Evolutionary conservation across 2,113 vertebrate species (phyloP), one percentile per base, ranked within the genome.

Genomic region (Lampris incognitus): DNA sequence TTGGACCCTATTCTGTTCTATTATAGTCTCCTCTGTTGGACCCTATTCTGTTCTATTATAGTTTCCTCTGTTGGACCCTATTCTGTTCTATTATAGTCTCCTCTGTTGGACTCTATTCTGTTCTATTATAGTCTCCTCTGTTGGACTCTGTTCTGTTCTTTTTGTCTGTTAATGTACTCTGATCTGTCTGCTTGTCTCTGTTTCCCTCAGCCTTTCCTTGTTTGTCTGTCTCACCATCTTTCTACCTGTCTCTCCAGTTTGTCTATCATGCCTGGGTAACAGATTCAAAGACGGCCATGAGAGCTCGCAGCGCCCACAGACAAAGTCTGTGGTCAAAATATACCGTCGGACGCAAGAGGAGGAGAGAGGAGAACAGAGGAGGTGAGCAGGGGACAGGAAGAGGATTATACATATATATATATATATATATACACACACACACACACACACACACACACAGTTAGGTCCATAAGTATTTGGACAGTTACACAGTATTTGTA

Each of bases 231-330:
- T 96, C 6, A 41, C 10, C 11, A 55, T 24, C 9, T 65, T 4
- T 65, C 0, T 66, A 2, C 9, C 56, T 37, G 64, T 42, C 8
- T 54, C 1, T 57, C 55, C 87, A 98, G 97, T 98, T 98, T 90
- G 95, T 98, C 62, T 98, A 98, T 86, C 97, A 98, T 70, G 96
- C 97, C 74, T 98, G 97, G 97, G 96, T 98, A 62, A 98, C 96
- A 24, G 96, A 98, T 86, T 97, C 97, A 61, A 97, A 96, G 92
- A 97, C 96, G 54, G 96, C 96, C 0, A 92, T 97, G 67, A 95
- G 95, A 81, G 96, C 96, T 82, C 92, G 95, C 4, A 93, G 83
- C 61, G 96, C 76, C 42, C 80, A 84, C 0, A 79, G 58, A 38
- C 9, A 66, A 75, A 78, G 76, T 36, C 50, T 66, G 0, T 61